Conservation (phyloP, 2,888 invertebrate species). For the Dicyrtoma fusca region DNA sequence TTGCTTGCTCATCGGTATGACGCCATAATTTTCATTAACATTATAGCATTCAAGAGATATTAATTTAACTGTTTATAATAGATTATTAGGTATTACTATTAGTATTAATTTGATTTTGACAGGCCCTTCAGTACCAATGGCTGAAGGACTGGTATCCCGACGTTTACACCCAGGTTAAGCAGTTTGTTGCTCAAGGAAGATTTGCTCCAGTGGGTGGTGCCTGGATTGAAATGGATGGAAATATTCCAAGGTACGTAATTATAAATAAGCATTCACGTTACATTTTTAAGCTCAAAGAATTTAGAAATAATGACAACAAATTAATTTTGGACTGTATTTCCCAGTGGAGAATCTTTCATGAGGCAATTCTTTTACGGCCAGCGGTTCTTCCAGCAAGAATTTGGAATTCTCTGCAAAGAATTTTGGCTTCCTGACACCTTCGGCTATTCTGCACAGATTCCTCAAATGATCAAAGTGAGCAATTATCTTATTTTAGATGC, state of each 20-base stretch:
- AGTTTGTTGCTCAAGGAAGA: constrained; percentile 59
- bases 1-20: constrained; percentile 39
- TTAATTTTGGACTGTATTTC: no score
- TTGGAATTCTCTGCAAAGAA: constrained; percentile 61
- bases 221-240: constrained; percentile 64
- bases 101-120: not conserved
- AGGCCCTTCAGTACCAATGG: constrained; percentile 63
- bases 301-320: constrained; percentile 49
- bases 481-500: not conserved
- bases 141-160: constrained; percentile 62
- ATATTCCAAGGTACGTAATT: constrained; percentile 58
- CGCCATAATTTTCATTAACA: constrained; percentile 56
- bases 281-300: not conserved
- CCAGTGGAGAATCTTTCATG: constrained; percentile 63
- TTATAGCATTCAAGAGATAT: not conserved
- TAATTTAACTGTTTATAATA: not conserved
- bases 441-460: constrained; percentile 64
- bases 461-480: constrained; percentile 61
- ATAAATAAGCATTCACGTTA: not conserved
- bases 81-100: no score
- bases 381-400: constrained; percentile 61
- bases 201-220: constrained; percentile 63
- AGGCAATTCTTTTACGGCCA: constrained; percentile 64
- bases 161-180: constrained; percentile 60
- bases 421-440: constrained; percentile 65